These are phyloP conservation scores for Drosophila guanche DNA, from an alignment of 1,140 invertebrate genomes.

Conservation along the genomic window DNA sequence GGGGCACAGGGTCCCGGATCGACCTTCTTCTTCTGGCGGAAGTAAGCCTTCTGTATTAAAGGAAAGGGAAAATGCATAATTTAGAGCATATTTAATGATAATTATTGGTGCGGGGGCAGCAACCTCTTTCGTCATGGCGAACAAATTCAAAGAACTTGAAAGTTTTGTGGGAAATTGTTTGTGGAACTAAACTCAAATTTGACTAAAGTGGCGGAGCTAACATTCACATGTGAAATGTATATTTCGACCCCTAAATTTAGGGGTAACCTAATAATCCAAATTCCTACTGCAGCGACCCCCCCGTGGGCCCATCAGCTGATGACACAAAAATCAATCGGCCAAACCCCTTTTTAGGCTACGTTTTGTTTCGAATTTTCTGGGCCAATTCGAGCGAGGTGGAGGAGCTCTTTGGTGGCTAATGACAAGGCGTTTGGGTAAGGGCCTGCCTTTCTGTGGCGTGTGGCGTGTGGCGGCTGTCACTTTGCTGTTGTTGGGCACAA, in stretches of 20 bases:
- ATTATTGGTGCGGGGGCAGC: neutral
- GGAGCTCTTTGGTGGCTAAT: constrained; percentile 37
- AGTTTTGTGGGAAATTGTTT: neutral
- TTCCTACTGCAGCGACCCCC: constrained; percentile 11
- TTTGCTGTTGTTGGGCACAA: constrained; percentile 29
- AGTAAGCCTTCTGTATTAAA: constrained; percentile 5
- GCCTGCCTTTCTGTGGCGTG: neutral
- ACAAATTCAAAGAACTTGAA: constrained; percentile 1
- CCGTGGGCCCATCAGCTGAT: constrained; percentile 19
- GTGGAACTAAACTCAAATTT: constrained; percentile 1
- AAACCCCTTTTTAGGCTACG: constrained; percentile 7
- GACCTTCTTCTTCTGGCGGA: constrained; percentile 1
- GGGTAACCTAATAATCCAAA: constrained; percentile 59
- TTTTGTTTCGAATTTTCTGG: constrained; percentile 77
- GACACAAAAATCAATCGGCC: constrained; percentile 64
- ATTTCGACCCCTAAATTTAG: constrained; percentile 31
- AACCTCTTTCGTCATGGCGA: constrained; percentile 25
- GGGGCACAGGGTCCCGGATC: constrained; percentile 48
- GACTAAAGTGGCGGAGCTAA: neutral
- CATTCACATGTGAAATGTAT: constrained; percentile 1
- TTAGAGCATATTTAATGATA: neutral
- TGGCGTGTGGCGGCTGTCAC: constrained; percentile 36
- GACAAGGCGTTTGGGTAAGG: constrained; percentile 29
- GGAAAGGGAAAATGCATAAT: no score
- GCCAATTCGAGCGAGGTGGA: constrained; percentile 32